These are phyloP conservation scores for Euclidia mi DNA, from an alignment of 2,888 invertebrate species.

Conservation along the genomic window DNA sequence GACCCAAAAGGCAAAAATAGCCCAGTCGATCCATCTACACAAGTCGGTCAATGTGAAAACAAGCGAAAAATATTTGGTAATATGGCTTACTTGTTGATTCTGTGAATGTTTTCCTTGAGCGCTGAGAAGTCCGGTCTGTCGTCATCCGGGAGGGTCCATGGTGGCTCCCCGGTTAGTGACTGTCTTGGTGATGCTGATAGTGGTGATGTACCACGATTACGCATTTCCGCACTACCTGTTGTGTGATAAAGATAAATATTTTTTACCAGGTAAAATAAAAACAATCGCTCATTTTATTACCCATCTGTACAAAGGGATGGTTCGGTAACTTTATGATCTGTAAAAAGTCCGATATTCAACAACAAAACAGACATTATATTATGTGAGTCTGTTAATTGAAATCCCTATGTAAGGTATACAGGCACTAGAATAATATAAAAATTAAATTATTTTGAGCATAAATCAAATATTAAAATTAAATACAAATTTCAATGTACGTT, in stretches of 20 bases:
- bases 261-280: too few relatives aligned
- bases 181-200: conserved; percentile 85
- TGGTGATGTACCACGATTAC: conserved; percentile 86
- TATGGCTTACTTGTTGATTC: conserved; percentile 94
- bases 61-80: not conserved
- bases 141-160: conserved; percentile 95
- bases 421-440: too few relatives aligned
- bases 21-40: not conserved
- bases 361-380: too few relatives aligned
- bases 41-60: not conserved
- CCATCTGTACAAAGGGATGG: too few relatives aligned
- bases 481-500: too few relatives aligned
- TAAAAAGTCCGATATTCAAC: too few relatives aligned
- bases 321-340: too few relatives aligned
- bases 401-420: too few relatives aligned
- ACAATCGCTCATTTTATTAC: too few relatives aligned
- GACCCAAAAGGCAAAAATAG: not conserved
- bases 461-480: too few relatives aligned
- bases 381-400: too few relatives aligned
- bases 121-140: conserved; percentile 97
- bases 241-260: not conserved
- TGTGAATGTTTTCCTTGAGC: conserved; percentile 95
- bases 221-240: conserved; percentile 83
- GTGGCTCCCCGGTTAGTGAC: conserved; percentile 86
- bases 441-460: too few relatives aligned